These are phyloP conservation scores for Dromius quadrimaculatus DNA, from an alignment of 2,888 invertebrate genomes.

Conservation along the genomic window DNA sequence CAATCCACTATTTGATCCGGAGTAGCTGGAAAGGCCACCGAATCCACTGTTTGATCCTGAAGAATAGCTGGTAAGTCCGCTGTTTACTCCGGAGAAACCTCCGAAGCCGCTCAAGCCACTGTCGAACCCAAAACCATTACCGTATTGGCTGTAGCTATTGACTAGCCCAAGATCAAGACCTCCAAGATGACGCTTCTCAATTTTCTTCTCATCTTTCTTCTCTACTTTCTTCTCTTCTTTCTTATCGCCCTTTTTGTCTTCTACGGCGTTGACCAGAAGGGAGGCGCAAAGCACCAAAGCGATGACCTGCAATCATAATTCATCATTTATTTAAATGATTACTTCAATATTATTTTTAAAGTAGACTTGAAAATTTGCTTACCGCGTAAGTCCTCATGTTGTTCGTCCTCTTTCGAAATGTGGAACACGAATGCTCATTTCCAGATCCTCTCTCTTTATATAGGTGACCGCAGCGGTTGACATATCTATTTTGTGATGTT, in stretches of 20 bases:
- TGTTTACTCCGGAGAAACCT: conserved; percentile 32
- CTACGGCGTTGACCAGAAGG: conserved; percentile 25
- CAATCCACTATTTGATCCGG: conserved; percentile 20
- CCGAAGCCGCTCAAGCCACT: conserved; percentile 27
- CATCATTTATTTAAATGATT: background rate
- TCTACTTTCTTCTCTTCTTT: conserved; percentile 25
- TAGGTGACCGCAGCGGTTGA: conserved; percentile 8
- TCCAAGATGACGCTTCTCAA: conserved; percentile 30
- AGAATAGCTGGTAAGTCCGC: conserved; percentile 28
- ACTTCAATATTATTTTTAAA: background rate
- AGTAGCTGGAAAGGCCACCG: conserved; percentile 2
- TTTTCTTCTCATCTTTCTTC: conserved; percentile 27
- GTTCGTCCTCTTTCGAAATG: background rate
- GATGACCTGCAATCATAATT: conserved; percentile 19
- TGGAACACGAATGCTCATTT: conserved; percentile 12
- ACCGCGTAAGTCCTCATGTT: conserved; percentile 42
- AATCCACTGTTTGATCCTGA: background rate
- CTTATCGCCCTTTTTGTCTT: conserved; percentile 19
- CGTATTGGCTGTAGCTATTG: background rate
- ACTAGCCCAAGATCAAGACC: conserved; percentile 8
- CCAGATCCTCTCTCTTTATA: conserved; percentile 32
- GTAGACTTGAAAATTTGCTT: too few species aligned
- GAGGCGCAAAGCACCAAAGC: conserved; percentile 41
- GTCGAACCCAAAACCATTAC: conserved; percentile 22
- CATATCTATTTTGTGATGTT: conserved; percentile 22